Evolutionary conservation across 2,797 vertebrate species (phyloP).

Genomic region (Diplodus sargus): DNA sequence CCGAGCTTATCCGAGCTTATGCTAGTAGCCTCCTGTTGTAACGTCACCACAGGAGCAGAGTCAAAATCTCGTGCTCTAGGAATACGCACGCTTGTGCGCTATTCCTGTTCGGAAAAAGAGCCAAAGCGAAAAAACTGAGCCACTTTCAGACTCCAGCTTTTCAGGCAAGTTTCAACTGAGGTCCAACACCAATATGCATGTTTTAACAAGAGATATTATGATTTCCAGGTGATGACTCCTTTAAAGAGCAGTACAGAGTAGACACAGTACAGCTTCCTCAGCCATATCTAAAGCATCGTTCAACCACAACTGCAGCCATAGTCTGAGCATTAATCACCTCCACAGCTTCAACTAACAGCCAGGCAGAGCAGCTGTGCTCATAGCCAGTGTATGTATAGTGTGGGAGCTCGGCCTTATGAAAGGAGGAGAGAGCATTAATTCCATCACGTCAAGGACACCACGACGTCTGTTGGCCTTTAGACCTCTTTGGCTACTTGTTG

Average conservation of each 20-base stretch:
- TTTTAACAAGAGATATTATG: no score
- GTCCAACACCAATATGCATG: no score
- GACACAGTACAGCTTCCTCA: neutral
- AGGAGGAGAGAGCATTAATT: neutral
- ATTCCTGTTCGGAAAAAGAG: no score
- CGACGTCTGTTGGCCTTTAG: neutral
- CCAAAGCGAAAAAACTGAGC: no score
- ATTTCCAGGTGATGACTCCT: no score
- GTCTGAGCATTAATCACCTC: neutral
- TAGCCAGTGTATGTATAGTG: neutral
- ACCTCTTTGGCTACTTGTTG: neutral
- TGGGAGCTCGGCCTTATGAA: neutral
- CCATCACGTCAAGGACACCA: neutral
- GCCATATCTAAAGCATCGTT: neutral
- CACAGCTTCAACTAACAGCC: neutral
- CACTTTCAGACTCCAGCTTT: no score
- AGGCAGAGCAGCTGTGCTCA: neutral
- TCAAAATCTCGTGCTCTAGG: no score
- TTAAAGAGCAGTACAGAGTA: neutral
- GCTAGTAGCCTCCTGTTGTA: no score
- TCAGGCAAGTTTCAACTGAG: no score
- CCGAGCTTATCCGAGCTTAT: no score
- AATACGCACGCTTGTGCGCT: no score
- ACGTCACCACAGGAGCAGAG: no score
- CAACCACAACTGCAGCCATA: neutral